Base-by-base conservation (phyloP, 2,113 vertebrate genomes). In the Pollachius pollachius region DNA sequence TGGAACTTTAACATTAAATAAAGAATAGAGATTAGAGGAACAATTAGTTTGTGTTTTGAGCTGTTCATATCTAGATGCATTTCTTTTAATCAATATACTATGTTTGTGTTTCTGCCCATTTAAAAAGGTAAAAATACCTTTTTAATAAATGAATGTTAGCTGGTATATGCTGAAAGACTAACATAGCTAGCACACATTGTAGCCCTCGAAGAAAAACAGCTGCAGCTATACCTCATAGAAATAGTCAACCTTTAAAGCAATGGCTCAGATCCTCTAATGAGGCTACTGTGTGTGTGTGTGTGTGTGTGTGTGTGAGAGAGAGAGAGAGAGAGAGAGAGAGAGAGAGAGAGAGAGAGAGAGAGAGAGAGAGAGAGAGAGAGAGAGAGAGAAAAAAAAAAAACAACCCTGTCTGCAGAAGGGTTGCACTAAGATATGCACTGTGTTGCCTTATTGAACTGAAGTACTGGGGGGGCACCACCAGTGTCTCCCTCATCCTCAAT, bases 251-350 rank as follows among this genome's bases (percentile, higher is more conserved):
- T 57, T 57, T 57, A 57, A n/a, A 57, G 16, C n/a, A n/a, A 57
- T n/a, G n/a, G 54, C 54, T 57, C 3, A n/a, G 54, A 57, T 57
- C 54, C 15, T 57, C 54, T 57, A n/a, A 57, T n/a, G 54, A 57
- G n/a, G 3, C n/a, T 9, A 3, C 54, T 17, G 54, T 56, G 54
- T 15, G 11, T 41, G 37, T 8, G 37, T 8, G 37, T 23, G 23
- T 23, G 23, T 52, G 52, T 52, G 8, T 12, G 15, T 17, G 52
- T 16, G 15, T 54, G 54, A 37, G 67, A 37, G 15, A 59, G 56
- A 37, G 7, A 68, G 67, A 58, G 48, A 37, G 67, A 68, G 67
- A 68, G 67, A 68, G 66, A 12, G 54, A 59, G 52, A 68, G 56
- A n/a, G 27, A 18, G 16, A 59, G 54, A 68, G 66, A 68, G 41